phyloP scores from a whole-genome alignment of 2,113 vertebrate genomes.

The Verasper variegatus region DNA sequence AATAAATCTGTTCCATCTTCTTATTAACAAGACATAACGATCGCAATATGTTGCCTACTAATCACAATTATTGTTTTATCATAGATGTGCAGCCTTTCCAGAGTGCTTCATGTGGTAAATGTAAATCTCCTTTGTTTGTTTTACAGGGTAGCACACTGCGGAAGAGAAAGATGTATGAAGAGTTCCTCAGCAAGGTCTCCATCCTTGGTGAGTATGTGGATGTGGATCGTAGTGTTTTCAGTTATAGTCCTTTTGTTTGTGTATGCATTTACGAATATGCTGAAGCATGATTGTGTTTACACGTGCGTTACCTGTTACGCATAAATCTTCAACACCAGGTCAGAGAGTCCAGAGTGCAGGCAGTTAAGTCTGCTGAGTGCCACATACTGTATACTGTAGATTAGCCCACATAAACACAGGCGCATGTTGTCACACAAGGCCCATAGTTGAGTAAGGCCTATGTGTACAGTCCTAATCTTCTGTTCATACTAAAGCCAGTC shows the following conservation, averaged over 20 bases:
- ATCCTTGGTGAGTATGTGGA: conserved; percentile 91
- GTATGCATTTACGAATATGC: conserved; percentile 1
- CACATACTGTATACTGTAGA: conserved; percentile 51
- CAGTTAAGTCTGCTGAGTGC: conserved; percentile 38
- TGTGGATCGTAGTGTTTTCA: neutral
- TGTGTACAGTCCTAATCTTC: conserved; percentile 67
- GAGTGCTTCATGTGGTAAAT: conserved; percentile 1
- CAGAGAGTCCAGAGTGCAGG: conserved; percentile 60
- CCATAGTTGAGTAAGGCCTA: conserved; percentile 49
- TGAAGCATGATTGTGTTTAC: conserved; percentile 13
- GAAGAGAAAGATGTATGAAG: conserved; percentile 98
- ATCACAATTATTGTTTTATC: neutral
- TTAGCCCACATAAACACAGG: conserved; percentile 68
- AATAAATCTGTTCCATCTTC: neutral
- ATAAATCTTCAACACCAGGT: conserved; percentile 37
- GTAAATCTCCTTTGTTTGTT: conserved; percentile 33
- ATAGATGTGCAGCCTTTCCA: neutral
- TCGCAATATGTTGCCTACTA: conserved; percentile 6
- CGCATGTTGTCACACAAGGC: conserved; percentile 55
- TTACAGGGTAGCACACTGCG: conserved; percentile 94
- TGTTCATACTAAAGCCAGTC: conserved; percentile 58
- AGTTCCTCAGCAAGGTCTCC: conserved; percentile 97
- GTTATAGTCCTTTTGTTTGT: neutral
- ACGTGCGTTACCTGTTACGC: neutral
- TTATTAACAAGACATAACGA: neutral